phyloP scores from a whole-genome alignment of 2,888 invertebrate genomes.

The Nymphalis c-album region DNA sequence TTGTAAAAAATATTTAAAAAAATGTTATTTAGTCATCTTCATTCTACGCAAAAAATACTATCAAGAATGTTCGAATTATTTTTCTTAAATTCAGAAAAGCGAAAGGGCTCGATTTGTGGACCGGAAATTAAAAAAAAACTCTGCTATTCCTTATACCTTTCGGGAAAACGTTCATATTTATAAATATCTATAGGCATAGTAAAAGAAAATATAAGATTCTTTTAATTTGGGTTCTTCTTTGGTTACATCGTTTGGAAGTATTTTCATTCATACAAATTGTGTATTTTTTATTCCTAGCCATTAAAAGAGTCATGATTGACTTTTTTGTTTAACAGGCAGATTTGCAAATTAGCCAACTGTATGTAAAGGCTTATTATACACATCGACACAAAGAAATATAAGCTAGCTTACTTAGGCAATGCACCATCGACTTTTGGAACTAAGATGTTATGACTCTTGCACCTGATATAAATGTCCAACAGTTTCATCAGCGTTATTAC shows the following conservation, averaged over 20 bases:
- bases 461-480: too few species aligned
- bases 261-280: too few species aligned
- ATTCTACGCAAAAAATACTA: not conserved
- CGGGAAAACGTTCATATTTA: not conserved
- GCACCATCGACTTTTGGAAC: too few species aligned
- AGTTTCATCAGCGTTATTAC: too few species aligned
- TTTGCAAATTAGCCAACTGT: too few species aligned
- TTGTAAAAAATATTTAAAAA: not conserved
- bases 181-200: not conserved
- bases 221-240: not conserved
- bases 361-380: too few species aligned
- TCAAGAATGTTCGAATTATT: slow-evolving; percentile 2
- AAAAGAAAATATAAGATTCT: not conserved
- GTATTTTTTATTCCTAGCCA: too few species aligned
- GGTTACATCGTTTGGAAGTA: not conserved
- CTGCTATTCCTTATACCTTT: slow-evolving; percentile 2
- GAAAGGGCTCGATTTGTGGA: not conserved
- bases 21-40: not conserved
- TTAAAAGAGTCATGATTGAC: too few species aligned
- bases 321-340: too few species aligned
- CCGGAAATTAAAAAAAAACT: slow-evolving; percentile 2
- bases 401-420: too few species aligned
- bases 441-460: too few species aligned
- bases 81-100: not conserved
- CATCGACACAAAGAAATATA: too few species aligned